Evolutionary conservation across 2,113 vertebrate genomes (phyloP).

Genomic region (Chaetura pelagica): DNA sequence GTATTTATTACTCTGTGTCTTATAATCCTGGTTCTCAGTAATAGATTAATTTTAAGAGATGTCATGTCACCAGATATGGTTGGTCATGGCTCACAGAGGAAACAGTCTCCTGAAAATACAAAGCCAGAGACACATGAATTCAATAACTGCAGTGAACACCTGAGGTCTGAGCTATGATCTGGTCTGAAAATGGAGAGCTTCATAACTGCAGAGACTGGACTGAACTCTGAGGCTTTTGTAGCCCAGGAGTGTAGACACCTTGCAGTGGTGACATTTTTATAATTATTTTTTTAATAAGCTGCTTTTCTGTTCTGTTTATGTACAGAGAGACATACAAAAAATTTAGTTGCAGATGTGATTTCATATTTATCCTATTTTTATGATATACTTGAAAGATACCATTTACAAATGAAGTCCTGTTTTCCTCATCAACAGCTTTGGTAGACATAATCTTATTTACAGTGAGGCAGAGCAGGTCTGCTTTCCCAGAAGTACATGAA

Average conservation of each 20-base stretch:
- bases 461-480: neutral
- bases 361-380: neutral
- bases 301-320: neutral
- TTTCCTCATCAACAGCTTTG: neutral
- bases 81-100: neutral
- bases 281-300: neutral
- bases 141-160: neutral
- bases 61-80: neutral
- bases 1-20: neutral
- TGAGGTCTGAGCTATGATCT: neutral
- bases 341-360: neutral
- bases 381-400: neutral
- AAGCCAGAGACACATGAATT: neutral
- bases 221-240: neutral
- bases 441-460: neutral
- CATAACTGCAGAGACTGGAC: neutral
- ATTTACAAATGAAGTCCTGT: neutral
- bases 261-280: neutral
- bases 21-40: neutral
- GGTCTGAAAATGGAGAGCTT: neutral
- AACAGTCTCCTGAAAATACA: neutral
- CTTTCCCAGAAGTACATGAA: neutral
- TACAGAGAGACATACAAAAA: neutral
- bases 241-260: neutral
- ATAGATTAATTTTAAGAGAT: neutral